These are phyloP conservation scores for Sthenelais limicola DNA, from an alignment of 2,888 invertebrate species.

Conservation along the genomic window DNA sequence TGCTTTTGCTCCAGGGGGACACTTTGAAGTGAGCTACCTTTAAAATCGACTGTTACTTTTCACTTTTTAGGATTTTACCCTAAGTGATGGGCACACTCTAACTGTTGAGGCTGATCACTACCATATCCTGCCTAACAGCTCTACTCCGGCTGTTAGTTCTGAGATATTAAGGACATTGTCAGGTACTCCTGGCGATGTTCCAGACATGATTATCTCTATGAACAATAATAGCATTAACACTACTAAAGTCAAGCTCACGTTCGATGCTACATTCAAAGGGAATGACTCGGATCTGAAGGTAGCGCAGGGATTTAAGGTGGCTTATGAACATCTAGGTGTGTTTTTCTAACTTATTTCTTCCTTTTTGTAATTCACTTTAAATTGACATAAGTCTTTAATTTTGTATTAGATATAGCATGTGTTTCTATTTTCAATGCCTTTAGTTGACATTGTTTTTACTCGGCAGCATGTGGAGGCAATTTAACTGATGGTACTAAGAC, in stretches of 20 bases:
- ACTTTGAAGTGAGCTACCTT: too few species aligned
- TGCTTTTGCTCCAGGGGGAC: too few species aligned
- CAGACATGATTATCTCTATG: constrained; percentile 17
- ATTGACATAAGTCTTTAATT: background rate
- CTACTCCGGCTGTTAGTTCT: background rate
- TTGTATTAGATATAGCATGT: background rate
- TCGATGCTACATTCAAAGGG: constrained; percentile 15
- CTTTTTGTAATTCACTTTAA: too few species aligned
- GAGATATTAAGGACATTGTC: background rate
- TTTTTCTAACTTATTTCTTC: background rate
- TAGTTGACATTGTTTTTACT: background rate
- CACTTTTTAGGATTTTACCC: constrained; percentile 13
- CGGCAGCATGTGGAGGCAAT: constrained; percentile 42
- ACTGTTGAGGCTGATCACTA: constrained; percentile 18
- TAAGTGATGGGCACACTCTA: constrained; percentile 9
- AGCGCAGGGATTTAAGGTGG: constrained; percentile 26
- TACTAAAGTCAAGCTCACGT: constrained; percentile 24
- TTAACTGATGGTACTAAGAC: constrained; percentile 2
- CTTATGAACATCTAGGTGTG: constrained; percentile 36
- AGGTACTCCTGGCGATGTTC: background rate
- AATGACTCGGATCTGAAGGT: constrained; percentile 1
- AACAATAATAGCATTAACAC: constrained; percentile 2
- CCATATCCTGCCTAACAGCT: background rate
- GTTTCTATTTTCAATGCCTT: background rate
- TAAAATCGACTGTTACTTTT: too few species aligned